Percentiles rank a stretch among this genome's conserved stretches.
Conservation (phyloP, 2,888 invertebrate genomes). For the Notodonta ziczac region DNA sequence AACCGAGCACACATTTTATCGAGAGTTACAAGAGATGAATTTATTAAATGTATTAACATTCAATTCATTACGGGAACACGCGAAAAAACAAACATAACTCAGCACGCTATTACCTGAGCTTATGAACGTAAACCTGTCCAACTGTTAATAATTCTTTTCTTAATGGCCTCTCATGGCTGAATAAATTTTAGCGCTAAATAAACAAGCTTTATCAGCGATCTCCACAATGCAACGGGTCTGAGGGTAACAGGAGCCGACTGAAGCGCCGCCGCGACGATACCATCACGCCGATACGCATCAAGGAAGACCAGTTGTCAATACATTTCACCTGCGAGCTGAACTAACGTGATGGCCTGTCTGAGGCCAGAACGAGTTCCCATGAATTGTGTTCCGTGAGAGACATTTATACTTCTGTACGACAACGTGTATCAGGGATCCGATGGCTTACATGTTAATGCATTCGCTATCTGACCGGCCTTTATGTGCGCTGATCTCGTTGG, state of each 20-base stretch:
- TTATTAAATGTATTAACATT: constrained; percentile 64
- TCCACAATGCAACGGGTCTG: constrained; percentile 75
- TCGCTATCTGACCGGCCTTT: constrained; percentile 48
- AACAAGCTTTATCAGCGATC: constrained; percentile 80
- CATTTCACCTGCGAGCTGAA: constrained; percentile 77
- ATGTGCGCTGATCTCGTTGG: constrained; percentile 46
- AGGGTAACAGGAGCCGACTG: constrained; percentile 75
- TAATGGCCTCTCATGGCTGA: constrained; percentile 76
- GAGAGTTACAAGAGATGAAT: constrained; percentile 47
- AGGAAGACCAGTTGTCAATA: constrained; percentile 84
- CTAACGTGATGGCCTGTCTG: constrained; percentile 74
- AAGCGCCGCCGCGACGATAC: constrained; percentile 79
- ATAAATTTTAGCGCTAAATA: constrained; percentile 81
- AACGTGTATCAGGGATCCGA: constrained; percentile 53
- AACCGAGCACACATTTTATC: constrained; percentile 28
- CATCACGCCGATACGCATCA: constrained; percentile 83
- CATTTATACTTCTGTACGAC: constrained; percentile 76
- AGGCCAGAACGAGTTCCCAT: constrained; percentile 74
- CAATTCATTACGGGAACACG: constrained; percentile 66
- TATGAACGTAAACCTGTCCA: constrained; percentile 72
- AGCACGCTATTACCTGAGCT: constrained; percentile 62
- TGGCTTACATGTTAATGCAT: constrained; percentile 71
- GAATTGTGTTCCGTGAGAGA: constrained; percentile 74
- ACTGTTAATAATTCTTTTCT: constrained; percentile 73
- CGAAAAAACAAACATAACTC: constrained; percentile 63